Evolutionary conservation across 2,888 invertebrate genomes (phyloP).

Genomic region (Omphaloscelis lunosa): DNA sequence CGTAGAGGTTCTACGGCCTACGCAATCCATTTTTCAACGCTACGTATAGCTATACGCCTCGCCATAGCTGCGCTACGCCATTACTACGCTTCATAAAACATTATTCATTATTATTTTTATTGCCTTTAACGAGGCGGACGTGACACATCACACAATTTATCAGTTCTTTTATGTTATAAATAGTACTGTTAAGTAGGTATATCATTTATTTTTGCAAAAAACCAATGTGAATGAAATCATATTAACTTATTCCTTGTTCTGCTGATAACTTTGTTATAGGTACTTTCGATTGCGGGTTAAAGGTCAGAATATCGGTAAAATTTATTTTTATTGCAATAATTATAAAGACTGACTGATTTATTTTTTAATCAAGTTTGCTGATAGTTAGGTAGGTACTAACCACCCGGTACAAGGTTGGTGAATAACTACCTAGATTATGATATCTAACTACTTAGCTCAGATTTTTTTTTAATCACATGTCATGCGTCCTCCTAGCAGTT

Average conservation of each 20-base stretch:
- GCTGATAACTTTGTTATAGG: constrained; percentile 15
- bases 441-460: neutral
- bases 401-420: neutral
- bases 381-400: neutral
- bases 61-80: neutral
- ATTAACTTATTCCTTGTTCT: neutral
- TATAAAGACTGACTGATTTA: too few relatives aligned
- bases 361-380: too few relatives aligned
- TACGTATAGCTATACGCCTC: neutral
- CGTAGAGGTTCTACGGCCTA: neutral
- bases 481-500: neutral
- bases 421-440: too few relatives aligned
- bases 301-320: neutral
- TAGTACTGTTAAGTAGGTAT: neutral
- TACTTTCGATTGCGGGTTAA: constrained; percentile 8
- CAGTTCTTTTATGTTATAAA: constrained; percentile 15
- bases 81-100: neutral
- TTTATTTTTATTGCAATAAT: neutral
- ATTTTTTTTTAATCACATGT: too few relatives aligned
- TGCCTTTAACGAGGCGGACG: neutral
- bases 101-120: constrained; percentile 17
- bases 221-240: neutral
- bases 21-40: neutral
- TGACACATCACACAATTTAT: constrained; percentile 9
- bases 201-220: constrained; percentile 2